Base-by-base conservation (phyloP, 1,140 invertebrate species). In the Bombus terrestris region DNA sequence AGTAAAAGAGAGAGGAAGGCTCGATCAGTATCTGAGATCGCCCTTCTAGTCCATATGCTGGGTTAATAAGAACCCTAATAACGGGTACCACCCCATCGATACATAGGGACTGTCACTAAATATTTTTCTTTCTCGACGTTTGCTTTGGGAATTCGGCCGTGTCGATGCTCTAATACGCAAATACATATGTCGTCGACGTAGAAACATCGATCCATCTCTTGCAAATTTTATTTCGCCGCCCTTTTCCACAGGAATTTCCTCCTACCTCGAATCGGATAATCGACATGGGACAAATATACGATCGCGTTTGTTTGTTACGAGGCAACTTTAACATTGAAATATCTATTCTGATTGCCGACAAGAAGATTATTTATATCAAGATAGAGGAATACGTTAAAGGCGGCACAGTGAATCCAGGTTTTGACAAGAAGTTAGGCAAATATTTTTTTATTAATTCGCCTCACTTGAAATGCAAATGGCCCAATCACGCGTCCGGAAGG, bases 31-130 rank as follows among this genome's bases (percentile, higher is more conserved):
- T 94, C 94, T 92, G 77, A 84, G 88, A 75, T 88, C 85, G 88
- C 92, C 93, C 92, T 92, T 92, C 90, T 90, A 91, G 87, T 95
- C 94, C 94, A 95, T 95, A 95, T 95, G 94, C 94, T 93, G 91
- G 88, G 89, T 88, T 93, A 94, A 94, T 93, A 93, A 94, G 93
- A 94, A 85, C 90, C 92, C 94, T 93, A 94, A 94, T 94, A 94
- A 94, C 89, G 86, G 85, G 89, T 81, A 76, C 78, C 88, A 86
- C 88, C 90, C 93, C 91, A 88, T 92, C 88, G 89, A 84, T 86
- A 86, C 74, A 66, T 62, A 59, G 92, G 91, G 92, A 68, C 92
- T 94, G 94, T 95, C 95, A 94, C 93, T 92, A 94, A 95, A 94
- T 94, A 95, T 95, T 95, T 94, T 93, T 95, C 92, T 93, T 93